Evolutionary conservation across 1,140 invertebrate species (phyloP).

Genomic region (Hetaerina americana): DNA sequence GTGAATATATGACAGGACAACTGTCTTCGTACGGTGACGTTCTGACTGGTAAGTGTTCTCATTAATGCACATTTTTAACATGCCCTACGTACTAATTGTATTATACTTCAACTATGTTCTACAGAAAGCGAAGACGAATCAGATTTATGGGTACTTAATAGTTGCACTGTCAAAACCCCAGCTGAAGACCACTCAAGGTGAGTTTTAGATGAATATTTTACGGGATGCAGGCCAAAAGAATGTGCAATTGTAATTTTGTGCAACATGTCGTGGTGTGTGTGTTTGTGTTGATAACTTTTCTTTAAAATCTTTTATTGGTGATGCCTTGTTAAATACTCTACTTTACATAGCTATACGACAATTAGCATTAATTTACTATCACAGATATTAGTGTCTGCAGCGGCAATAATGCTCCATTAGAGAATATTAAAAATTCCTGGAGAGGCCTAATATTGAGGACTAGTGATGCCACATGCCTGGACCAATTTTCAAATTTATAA

Average conservation of each 20-base stretch:
- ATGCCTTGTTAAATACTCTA: slow-evolving; percentile 60
- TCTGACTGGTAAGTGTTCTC: slow-evolving; percentile 41
- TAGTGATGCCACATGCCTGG: too few relatives aligned
- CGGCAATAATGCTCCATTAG: too few relatives aligned
- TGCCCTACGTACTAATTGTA: too few relatives aligned
- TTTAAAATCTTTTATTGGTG: slow-evolving; percentile 71
- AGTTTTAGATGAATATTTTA: too few relatives aligned
- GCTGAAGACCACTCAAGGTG: slow-evolving; percentile 88
- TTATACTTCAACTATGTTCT: slow-evolving; percentile 4
- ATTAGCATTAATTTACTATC: too few relatives aligned
- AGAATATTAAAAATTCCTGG: too few relatives aligned
- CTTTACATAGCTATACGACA: slow-evolving; percentile 95
- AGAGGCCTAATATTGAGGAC: too few relatives aligned
- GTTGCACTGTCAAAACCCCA: slow-evolving; percentile 95
- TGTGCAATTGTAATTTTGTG: slow-evolving; percentile 90
- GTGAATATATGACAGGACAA: slow-evolving; percentile 95
- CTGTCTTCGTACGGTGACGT: slow-evolving; percentile 76
- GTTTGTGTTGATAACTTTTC: slow-evolving; percentile 94
- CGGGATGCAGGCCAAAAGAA: too few relatives aligned
- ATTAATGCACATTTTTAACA: slow-evolving; percentile 15
- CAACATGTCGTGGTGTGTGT: slow-evolving; percentile 61
- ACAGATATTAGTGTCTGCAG: too few relatives aligned
- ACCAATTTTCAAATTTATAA: too few relatives aligned
- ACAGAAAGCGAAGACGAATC: slow-evolving; percentile 62
- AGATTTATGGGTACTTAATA: slow-evolving; percentile 91